These are phyloP conservation scores for Fratercula arctica DNA, from an alignment of 2,797 vertebrate species.

Conservation along the genomic window DNA sequence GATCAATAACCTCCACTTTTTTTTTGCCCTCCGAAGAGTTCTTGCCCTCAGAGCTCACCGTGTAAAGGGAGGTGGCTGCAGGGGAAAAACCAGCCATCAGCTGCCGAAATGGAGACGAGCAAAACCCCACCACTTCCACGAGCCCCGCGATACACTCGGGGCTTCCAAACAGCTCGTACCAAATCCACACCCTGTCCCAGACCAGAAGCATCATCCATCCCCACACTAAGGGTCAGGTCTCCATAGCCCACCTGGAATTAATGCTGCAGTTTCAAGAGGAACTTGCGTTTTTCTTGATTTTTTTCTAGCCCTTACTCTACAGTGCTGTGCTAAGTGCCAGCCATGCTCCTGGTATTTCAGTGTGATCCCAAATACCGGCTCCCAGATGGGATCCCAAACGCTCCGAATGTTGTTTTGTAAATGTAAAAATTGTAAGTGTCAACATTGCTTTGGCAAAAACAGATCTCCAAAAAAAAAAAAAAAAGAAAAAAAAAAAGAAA, in stretches of 20 bases:
- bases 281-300: not conserved
- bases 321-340: not conserved
- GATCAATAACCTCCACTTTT: conserved; percentile 77
- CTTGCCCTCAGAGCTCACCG: conserved; percentile 54
- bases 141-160: accelerated
- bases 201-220: not conserved
- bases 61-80: conserved; percentile 63
- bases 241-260: not conserved
- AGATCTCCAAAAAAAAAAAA: not conserved
- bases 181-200: not conserved
- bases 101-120: accelerated
- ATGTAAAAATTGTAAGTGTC: not conserved
- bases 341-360: not conserved
- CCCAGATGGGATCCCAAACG: not conserved
- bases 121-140: accelerated
- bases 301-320: not conserved
- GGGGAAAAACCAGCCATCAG: not conserved
- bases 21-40: conserved; percentile 61
- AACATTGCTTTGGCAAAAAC: not conserved
- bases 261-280: not conserved
- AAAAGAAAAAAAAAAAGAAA: not conserved
- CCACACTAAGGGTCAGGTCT: not conserved
- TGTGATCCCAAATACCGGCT: not conserved
- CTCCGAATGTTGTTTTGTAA: not conserved
- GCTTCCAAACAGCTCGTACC: not conserved